Evolutionary conservation across 1,140 invertebrate genomes (phyloP).

Genomic region (Aphaenogaster floridana): DNA sequence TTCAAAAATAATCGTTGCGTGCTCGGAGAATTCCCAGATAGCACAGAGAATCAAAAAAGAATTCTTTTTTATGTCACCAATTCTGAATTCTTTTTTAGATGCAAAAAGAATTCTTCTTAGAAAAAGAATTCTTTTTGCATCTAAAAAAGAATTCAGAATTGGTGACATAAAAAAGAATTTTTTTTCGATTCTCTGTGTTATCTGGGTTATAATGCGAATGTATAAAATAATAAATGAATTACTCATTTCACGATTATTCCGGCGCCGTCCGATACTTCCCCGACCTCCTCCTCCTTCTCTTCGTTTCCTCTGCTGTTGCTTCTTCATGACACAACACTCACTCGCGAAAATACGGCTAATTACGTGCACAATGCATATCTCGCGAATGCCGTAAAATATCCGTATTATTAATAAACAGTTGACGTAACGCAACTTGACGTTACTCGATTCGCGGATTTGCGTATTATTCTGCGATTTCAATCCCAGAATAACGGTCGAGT

Average conservation of each 20-base stretch:
- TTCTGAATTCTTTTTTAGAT: too few relatives aligned
- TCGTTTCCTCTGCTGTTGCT: background rate
- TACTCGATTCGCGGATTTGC: background rate
- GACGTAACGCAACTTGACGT: background rate
- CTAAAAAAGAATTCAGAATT: too few relatives aligned
- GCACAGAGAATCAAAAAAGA: too few relatives aligned
- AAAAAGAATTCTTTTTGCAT: too few relatives aligned
- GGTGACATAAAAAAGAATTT: too few relatives aligned
- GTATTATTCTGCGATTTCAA: background rate
- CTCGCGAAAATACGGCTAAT: slow-evolving; percentile 3
- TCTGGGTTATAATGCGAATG: background rate
- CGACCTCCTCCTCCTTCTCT: background rate
- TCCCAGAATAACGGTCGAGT: background rate
- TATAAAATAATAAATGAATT: background rate
- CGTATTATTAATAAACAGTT: background rate
- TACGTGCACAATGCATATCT: background rate
- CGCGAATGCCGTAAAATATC: background rate
- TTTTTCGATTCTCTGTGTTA: too few relatives aligned
- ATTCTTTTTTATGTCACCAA: too few relatives aligned
- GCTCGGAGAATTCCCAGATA: background rate
- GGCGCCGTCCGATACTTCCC: background rate
- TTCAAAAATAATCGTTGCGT: background rate
- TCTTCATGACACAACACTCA: background rate
- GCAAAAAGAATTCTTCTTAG: too few relatives aligned
- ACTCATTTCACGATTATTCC: background rate